Evolutionary conservation across 2,888 invertebrate genomes (phyloP).

Genomic region (Stramonita haemastoma): DNA sequence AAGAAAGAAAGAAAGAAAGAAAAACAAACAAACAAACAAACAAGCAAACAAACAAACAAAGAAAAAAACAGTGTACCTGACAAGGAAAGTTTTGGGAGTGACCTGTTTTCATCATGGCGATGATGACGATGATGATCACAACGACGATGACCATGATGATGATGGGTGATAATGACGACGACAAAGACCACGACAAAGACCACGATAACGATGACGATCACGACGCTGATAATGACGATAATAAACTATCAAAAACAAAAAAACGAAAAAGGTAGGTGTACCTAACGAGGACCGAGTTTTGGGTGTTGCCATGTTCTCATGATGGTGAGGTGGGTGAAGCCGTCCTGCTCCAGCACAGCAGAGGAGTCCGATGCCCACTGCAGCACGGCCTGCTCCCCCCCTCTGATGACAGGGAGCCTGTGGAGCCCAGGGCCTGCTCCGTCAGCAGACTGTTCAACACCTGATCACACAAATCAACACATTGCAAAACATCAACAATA

Average conservation of each 20-base stretch:
- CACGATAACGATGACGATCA: background rate
- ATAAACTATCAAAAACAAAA: background rate
- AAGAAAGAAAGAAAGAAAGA: too few species aligned
- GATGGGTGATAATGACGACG: too few species aligned
- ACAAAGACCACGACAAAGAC: too few species aligned
- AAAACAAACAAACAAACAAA: too few species aligned
- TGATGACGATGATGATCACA: too few species aligned
- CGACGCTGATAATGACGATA: background rate
- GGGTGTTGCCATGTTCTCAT: conserved; percentile 79
- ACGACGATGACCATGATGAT: background rate
- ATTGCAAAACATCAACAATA: too few species aligned
- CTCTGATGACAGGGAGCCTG: background rate
- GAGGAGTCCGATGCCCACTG: conserved; percentile 80
- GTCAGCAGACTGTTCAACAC: conserved; percentile 55
- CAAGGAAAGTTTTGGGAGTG: too few species aligned
- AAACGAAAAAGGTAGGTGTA: background rate
- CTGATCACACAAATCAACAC: too few species aligned
- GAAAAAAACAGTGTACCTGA: too few species aligned
- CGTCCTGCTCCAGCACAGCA: conserved; percentile 80
- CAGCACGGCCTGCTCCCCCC: conserved; percentile 77
- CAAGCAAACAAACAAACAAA: too few species aligned
- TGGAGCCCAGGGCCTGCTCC: conserved; percentile 50
- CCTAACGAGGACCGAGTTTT: conserved; percentile 59
- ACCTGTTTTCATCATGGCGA: too few species aligned
- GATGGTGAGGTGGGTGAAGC: conserved; percentile 77